Evolutionary conservation across 2,113 vertebrate species (phyloP).

Genomic region (Alectura lathami): DNA sequence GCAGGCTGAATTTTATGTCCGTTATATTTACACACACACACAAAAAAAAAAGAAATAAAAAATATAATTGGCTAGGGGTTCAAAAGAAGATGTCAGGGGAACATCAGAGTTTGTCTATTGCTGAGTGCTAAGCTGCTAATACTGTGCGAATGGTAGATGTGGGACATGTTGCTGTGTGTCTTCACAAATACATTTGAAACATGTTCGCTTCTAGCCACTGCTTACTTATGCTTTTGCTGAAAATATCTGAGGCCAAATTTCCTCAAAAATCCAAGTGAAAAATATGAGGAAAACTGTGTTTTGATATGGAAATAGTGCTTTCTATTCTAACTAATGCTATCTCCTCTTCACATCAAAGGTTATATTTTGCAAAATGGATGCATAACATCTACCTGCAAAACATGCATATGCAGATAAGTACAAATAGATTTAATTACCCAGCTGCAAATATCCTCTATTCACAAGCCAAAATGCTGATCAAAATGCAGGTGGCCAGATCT

Average conservation of each 20-base stretch:
- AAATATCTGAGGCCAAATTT: neutral
- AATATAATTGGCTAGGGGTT: neutral
- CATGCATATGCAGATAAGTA: neutral
- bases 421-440: constrained; percentile 49
- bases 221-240: neutral
- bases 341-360: neutral
- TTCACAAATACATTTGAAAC: neutral
- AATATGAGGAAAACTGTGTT: neutral
- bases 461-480: constrained; percentile 19
- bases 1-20: neutral
- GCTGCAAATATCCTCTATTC: constrained; percentile 32
- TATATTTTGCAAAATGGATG: neutral
- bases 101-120: neutral
- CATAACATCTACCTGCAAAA: neutral
- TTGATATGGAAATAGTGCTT: neutral
- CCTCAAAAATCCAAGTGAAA: neutral
- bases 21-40: neutral
- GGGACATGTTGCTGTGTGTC: neutral
- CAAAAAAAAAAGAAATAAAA: neutral
- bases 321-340: neutral
- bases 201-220: neutral
- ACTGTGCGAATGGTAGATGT: neutral
- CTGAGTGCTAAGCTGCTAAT: neutral
- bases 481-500: constrained; percentile 28
- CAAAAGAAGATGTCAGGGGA: neutral